Evolutionary conservation across 1,140 invertebrate species (phyloP).

Genomic region (Procambarus virginalis): DNA sequence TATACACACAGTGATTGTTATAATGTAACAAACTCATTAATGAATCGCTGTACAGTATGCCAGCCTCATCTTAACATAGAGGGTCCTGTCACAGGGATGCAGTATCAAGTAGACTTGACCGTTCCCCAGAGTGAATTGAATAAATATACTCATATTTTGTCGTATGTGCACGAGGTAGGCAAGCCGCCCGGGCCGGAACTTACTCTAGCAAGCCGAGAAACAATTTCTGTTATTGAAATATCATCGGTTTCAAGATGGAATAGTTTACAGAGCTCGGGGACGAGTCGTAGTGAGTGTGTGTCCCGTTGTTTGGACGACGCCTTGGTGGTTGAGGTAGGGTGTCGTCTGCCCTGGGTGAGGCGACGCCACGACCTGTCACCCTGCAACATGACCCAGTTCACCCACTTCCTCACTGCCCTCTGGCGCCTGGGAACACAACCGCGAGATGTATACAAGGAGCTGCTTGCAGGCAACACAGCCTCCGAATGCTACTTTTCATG

Average conservation of each 20-base stretch:
- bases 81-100: not conserved
- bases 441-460: not conserved
- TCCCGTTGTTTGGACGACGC: slow-evolving; percentile 15
- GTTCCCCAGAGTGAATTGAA: not conserved
- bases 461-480: not conserved
- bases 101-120: not conserved
- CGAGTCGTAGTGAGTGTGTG: slow-evolving; percentile 7
- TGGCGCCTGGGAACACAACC: slow-evolving; percentile 17
- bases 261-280: not conserved
- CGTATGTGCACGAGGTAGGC: slow-evolving; percentile 4
- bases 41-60: not conserved
- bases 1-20: not conserved
- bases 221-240: not conserved
- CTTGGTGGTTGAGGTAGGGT: not conserved
- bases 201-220: not conserved
- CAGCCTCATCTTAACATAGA: not conserved
- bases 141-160: not conserved
- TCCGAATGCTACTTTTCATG: not conserved
- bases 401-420: slow-evolving; percentile 18
- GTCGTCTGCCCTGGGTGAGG: not conserved
- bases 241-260: slow-evolving; percentile 1
- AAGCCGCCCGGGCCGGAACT: not conserved
- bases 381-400: slow-evolving; percentile 39
- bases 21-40: not conserved
- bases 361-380: not conserved